Evolutionary conservation across 2,888 invertebrate species (phyloP), one percentile per base, ranked within the genome.

Genomic region (Dermolepida albohirtum): DNA sequence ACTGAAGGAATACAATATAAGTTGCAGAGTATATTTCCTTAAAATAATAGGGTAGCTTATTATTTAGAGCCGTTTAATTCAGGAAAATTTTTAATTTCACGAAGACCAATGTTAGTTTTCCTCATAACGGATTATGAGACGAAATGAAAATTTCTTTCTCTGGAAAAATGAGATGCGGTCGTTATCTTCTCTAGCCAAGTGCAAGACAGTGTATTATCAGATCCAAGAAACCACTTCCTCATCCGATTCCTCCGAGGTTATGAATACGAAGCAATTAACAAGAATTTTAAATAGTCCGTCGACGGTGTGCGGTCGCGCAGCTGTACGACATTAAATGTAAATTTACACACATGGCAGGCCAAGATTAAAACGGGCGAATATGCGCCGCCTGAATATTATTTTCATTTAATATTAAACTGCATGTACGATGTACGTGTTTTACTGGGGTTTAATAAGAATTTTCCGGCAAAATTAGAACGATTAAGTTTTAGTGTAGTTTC

Each of bases 401-500:
- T 66, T 66, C 39, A 39, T 55, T 55, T 68, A 43, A 59, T 59
- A 39, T 52, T 14, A 52, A 16, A 11, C n/a, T 66, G 52, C 66
- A 65, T 50, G 34, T 50, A 50, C 41, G 29, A 57, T 63, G 27
- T 57, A 12, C 17, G 39, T n/a, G n/a, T 54, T 52, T 49, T 49
- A 44, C 47, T 39, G 50, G 40, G 40, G 64, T 51, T 47, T 29
- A 27, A 43, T 5, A 39, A 41, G 44, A 54, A 40, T 54, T 54
- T 22, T 39, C 52, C 52, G n/a, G 52, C 34, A 16, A 54, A 34
- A 8, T 8, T 34, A 34, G 34, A 34, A 7, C 34, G 34, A 34
- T 34, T 34, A 34, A 34, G 34, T 34, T 34, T 8, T 34, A 34
- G 34, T 34, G 10, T 34, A 34, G 6, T 34, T 34, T 34, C 6